Percentiles rank a stretch among this genome's conserved stretches.
These are phyloP conservation scores for Agapornis canus DNA, from an alignment of 2,797 vertebrate species.

Conservation along the genomic window DNA sequence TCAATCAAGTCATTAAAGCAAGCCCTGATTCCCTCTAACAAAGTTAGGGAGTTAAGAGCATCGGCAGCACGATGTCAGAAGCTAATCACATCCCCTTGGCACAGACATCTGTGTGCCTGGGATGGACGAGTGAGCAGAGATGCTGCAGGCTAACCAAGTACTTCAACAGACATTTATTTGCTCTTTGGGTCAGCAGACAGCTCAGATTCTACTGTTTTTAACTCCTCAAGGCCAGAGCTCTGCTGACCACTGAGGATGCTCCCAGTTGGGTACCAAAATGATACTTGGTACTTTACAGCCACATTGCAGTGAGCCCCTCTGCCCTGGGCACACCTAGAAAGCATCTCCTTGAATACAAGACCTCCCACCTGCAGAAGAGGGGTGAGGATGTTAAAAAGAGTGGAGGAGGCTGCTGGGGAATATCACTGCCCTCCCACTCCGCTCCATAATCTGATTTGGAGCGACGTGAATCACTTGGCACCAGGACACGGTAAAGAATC, in stretches of 20 bases:
- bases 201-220: accelerated
- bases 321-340: neutral
- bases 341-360: neutral
- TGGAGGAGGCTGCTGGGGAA: neutral
- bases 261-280: neutral
- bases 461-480: neutral
- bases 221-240: neutral
- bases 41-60: accelerated
- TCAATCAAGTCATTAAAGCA: neutral
- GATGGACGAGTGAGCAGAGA: accelerated
- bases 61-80: neutral
- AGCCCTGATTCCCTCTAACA: accelerated
- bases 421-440: neutral
- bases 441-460: neutral
- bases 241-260: neutral
- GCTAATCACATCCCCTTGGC: neutral
- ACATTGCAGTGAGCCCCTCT: accelerated
- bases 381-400: neutral
- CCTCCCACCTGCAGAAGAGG: neutral
- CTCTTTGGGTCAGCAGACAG: neutral
- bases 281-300: neutral
- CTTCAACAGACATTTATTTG: accelerated
- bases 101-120: accelerated
- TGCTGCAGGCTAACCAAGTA: neutral
- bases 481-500: neutral